Conservation (phyloP, 2,888 invertebrate genomes). For the Dione vanillae region DNA sequence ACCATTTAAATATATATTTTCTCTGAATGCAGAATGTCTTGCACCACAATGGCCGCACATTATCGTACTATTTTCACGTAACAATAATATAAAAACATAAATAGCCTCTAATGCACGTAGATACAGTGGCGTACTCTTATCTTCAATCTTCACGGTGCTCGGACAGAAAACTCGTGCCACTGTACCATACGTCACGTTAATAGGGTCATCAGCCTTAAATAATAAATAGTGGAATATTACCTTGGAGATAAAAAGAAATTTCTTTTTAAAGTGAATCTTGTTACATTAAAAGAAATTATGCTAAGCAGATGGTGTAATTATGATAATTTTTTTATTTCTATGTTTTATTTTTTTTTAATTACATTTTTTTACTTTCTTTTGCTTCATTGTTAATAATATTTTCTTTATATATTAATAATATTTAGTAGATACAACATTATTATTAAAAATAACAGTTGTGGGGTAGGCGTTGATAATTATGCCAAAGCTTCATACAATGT, state of each 20-base stretch:
- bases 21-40: too few relatives aligned
- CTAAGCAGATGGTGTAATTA: background rate
- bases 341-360: too few relatives aligned
- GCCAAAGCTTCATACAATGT: too few relatives aligned
- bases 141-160: constrained; percentile 35
- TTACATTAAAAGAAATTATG: background rate
- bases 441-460: too few relatives aligned
- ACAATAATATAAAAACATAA: constrained; percentile 11
- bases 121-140: constrained; percentile 26
- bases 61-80: background rate
- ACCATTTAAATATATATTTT: too few relatives aligned
- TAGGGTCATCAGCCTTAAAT: constrained; percentile 27
- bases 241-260: background rate
- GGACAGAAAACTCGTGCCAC: constrained; percentile 33
- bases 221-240: constrained; percentile 8
- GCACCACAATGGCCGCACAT: background rate
- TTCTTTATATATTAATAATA: too few relatives aligned
- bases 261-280: constrained; percentile 2
- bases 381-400: too few relatives aligned
- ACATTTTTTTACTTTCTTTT: too few relatives aligned
- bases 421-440: too few relatives aligned
- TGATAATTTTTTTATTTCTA: background rate
- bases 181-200: constrained; percentile 31
- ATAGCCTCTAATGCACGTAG: constrained; percentile 21
- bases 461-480: too few relatives aligned